These are phyloP conservation scores for Enteromius treurensis DNA, from an alignment of 2,797 vertebrate genomes.

Conservation along the genomic window DNA sequence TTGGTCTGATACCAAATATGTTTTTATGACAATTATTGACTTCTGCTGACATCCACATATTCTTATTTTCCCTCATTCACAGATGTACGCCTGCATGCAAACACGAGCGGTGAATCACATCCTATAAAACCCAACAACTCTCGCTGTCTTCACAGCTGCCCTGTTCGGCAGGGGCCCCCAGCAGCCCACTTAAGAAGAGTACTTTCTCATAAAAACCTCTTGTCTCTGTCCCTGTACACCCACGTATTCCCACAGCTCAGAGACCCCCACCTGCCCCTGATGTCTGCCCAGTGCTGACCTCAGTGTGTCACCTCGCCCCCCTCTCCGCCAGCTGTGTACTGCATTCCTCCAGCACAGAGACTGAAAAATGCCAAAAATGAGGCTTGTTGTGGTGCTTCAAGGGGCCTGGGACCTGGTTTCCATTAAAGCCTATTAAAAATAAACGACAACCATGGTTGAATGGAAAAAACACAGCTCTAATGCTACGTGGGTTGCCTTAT, in stretches of 20 bases:
- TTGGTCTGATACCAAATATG: background rate
- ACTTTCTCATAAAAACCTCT: slow-evolving; percentile 57
- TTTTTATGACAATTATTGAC: slow-evolving; percentile 5
- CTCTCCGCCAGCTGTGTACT: slow-evolving; percentile 73
- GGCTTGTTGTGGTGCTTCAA: slow-evolving; percentile 72
- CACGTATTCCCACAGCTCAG: slow-evolving; percentile 50
- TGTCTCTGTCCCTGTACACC: slow-evolving; percentile 60
- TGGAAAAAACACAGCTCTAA: slow-evolving; percentile 3
- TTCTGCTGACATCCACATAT: slow-evolving; percentile 27
- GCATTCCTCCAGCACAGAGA: slow-evolving; percentile 70
- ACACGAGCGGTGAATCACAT: slow-evolving; percentile 44
- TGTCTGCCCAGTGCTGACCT: slow-evolving; percentile 72
- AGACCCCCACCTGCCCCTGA: slow-evolving; percentile 68
- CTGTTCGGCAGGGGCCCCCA: slow-evolving; percentile 61
- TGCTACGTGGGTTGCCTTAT: slow-evolving; percentile 23
- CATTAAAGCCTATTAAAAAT: slow-evolving; percentile 71
- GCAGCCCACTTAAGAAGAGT: slow-evolving; percentile 59
- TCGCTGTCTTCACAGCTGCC: slow-evolving; percentile 67
- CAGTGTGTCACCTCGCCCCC: slow-evolving; percentile 63
- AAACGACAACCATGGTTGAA: slow-evolving; percentile 66
- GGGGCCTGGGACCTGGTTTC: slow-evolving; percentile 71
- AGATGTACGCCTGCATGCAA: slow-evolving; percentile 58
- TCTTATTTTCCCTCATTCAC: slow-evolving; percentile 7
- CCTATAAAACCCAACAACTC: slow-evolving; percentile 56
- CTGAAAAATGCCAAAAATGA: slow-evolving; percentile 75